A percentile compares a stretch with the other conserved stretches of the same genome.
These are phyloP conservation scores for Synergus japonicus DNA, from an alignment of 2,888 invertebrate genomes.

Conservation along the genomic window DNA sequence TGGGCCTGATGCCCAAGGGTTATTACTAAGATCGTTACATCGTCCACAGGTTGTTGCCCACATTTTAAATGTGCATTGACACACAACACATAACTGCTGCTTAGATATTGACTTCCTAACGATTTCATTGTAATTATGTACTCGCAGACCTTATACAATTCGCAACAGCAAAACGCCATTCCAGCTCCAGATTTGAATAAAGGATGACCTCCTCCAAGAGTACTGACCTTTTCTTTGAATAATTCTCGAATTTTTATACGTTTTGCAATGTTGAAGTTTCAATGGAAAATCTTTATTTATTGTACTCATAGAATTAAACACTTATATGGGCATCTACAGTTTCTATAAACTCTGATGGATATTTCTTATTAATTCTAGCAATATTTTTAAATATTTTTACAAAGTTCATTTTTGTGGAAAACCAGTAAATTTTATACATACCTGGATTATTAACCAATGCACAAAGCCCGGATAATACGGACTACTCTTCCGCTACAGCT, in stretches of 20 bases:
- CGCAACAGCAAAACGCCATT: constrained; percentile 1
- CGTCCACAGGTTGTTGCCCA: constrained; percentile 40
- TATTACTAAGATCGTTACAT: constrained; percentile 55
- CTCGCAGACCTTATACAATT: constrained; percentile 11
- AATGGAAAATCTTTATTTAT: constrained; percentile 19
- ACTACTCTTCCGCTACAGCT: no score
- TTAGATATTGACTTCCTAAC: constrained; percentile 46
- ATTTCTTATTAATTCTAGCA: background rate
- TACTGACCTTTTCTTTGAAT: background rate
- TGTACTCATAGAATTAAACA: background rate
- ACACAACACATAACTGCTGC: background rate
- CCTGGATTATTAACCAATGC: no score
- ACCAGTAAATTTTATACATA: no score
- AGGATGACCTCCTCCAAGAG: background rate
- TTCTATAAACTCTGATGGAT: background rate
- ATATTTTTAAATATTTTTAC: background rate
- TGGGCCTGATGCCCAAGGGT: constrained; percentile 37
- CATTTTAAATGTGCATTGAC: constrained; percentile 56
- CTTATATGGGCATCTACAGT: background rate
- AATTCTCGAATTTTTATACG: background rate
- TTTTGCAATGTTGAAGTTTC: constrained; percentile 14
- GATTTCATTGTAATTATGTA: constrained; percentile 53
- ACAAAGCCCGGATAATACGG: no score
- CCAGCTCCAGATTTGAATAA: constrained; percentile 31
- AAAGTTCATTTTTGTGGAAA: no score